Evolutionary conservation across 1,140 invertebrate species (phyloP).

Genomic region (Magallana angulata): DNA sequence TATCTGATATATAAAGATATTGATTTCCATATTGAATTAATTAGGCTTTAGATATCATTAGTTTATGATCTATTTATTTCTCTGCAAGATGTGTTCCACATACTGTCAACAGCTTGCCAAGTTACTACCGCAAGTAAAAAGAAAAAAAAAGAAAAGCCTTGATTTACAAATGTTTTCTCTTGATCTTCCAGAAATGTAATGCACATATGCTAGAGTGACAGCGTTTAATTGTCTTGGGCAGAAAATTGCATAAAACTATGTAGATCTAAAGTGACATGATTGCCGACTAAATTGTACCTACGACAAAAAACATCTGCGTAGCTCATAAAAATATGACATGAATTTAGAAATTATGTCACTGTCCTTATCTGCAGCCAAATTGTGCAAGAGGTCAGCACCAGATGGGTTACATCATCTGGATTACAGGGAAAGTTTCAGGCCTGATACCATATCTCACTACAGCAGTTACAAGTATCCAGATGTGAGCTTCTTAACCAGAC

Average conservation of each 20-base stretch:
- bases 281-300: not conserved
- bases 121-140: not conserved
- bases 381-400: conserved; percentile 1
- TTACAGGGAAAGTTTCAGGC: not conserved
- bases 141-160: not conserved
- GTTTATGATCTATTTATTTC: not conserved
- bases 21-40: conserved; percentile 1
- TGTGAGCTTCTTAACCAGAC: not conserved
- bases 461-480: not conserved
- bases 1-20: not conserved
- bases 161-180: not conserved
- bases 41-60: not conserved
- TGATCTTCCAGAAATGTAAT: not conserved
- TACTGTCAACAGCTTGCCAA: not conserved
- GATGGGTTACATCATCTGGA: conserved; percentile 6
- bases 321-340: not conserved
- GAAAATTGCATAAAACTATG: conserved; percentile 22
- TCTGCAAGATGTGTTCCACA: not conserved
- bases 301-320: conserved; percentile 10
- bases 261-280: conserved; percentile 1
- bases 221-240: not conserved
- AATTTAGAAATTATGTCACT: conserved; percentile 3
- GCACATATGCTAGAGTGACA: not conserved
- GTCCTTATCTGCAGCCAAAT: conserved; percentile 3
- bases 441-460: not conserved